Percentiles rank a stretch among this genome's conserved stretches.
These are phyloP conservation scores for Gastrophysa polygoni DNA, from an alignment of 2,888 invertebrate genomes.

Conservation along the genomic window DNA sequence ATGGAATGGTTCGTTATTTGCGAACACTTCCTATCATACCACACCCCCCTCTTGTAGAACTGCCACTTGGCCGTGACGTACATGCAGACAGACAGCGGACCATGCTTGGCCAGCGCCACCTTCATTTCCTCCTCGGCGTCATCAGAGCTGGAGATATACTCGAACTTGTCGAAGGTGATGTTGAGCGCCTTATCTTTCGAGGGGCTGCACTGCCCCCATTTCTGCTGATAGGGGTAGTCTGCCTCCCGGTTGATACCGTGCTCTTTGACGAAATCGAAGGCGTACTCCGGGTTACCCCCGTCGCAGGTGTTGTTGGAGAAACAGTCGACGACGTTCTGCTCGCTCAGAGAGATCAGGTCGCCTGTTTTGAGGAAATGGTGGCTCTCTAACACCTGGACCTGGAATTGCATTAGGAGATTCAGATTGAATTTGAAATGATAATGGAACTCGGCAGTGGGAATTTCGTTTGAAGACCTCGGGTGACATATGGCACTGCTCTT, in stretches of 20 bases:
- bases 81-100: slow-evolving; percentile 22
- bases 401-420: slow-evolving; percentile 14
- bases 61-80: slow-evolving; percentile 25
- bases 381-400: slow-evolving; percentile 28
- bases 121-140: slow-evolving; percentile 16
- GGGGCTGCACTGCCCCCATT: slow-evolving; percentile 18
- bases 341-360: slow-evolving; percentile 24
- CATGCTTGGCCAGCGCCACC: slow-evolving; percentile 16
- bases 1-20: slow-evolving; percentile 19
- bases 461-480: no score
- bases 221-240: slow-evolving; percentile 27
- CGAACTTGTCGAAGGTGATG: slow-evolving; percentile 11
- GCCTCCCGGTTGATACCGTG: slow-evolving; percentile 24
- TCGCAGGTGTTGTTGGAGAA: slow-evolving; percentile 21
- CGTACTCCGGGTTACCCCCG: slow-evolving; percentile 25
- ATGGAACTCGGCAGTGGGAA: no score
- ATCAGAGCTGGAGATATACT: slow-evolving; percentile 8
- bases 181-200: slow-evolving; percentile 9
- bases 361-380: slow-evolving; percentile 28
- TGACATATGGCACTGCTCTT: no score
- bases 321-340: slow-evolving; percentile 44
- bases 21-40: slow-evolving; percentile 27
- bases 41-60: slow-evolving; percentile 28
- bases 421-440: no score
- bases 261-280: slow-evolving; percentile 20